These are phyloP conservation scores for Semnornis frantzii DNA, from an alignment of 2,113 vertebrate genomes.

Conservation along the genomic window DNA sequence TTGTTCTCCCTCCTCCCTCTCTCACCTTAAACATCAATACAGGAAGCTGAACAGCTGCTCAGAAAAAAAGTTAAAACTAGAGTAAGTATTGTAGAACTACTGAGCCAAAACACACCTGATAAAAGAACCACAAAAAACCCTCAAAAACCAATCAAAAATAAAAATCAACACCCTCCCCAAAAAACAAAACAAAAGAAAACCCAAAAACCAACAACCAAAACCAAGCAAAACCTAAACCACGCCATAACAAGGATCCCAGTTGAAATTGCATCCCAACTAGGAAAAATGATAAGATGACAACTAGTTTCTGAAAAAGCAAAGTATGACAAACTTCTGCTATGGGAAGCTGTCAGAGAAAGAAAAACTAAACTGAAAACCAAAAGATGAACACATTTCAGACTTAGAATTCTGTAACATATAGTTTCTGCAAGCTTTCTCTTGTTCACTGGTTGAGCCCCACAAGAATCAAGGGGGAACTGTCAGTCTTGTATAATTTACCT, in stretches of 20 bases:
- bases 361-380: neutral
- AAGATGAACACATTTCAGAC: neutral
- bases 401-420: neutral
- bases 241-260: neutral
- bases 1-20: neutral
- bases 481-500: conserved; percentile 77
- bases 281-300: neutral
- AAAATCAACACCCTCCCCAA: too few species aligned
- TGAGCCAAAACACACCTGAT: too few species aligned
- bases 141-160: too few species aligned
- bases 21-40: rapidly evolving
- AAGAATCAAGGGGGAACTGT: neutral
- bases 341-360: neutral
- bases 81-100: neutral
- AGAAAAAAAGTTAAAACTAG: neutral
- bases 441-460: neutral
- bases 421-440: neutral
- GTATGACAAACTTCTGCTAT: neutral
- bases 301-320: neutral
- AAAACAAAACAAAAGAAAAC: too few species aligned
- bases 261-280: neutral
- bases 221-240: too few species aligned
- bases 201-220: too few species aligned
- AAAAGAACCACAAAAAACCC: neutral
- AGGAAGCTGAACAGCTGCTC: neutral